Evolutionary conservation across 2,888 invertebrate genomes (phyloP).

Genomic region (Gastrophysa polygoni): DNA sequence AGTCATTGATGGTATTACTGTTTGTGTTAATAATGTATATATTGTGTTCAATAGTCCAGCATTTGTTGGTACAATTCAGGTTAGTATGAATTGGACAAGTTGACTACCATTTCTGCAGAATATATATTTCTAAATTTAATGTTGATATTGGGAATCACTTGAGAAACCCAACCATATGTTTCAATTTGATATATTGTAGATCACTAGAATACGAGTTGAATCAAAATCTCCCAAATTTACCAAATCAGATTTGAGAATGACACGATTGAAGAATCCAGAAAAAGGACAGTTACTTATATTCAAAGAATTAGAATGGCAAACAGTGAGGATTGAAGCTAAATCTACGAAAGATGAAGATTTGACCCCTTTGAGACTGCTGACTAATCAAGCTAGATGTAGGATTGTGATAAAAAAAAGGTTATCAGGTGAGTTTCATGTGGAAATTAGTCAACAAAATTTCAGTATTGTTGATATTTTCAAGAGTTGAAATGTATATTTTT

Average conservation of each 20-base stretch:
- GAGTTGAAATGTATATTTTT: too few relatives aligned
- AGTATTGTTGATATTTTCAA: too few relatives aligned
- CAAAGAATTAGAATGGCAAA: slow-evolving; percentile 98
- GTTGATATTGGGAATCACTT: too few relatives aligned
- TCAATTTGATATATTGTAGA: too few relatives aligned
- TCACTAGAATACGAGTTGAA: slow-evolving; percentile 91
- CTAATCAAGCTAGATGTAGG: slow-evolving; percentile 92
- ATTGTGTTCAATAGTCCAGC: slow-evolving; percentile 93
- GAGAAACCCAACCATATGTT: too few relatives aligned
- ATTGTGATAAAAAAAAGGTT: slow-evolving; percentile 95
- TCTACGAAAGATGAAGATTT: slow-evolving; percentile 77
- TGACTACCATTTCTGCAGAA: too few relatives aligned
- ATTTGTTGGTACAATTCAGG: slow-evolving; percentile 95
- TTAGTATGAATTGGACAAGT: slow-evolving; percentile 53
- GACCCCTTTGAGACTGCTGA: slow-evolving; percentile 88
- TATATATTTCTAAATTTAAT: too few relatives aligned
- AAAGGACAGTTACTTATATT: slow-evolving; percentile 92
- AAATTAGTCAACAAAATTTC: too few relatives aligned
- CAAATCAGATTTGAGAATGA: slow-evolving; percentile 84
- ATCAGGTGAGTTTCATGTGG: slow-evolving; percentile 64
- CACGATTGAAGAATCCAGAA: slow-evolving; percentile 88
- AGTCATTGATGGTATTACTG: slow-evolving; percentile 97
- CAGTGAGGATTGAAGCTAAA: slow-evolving; percentile 92
- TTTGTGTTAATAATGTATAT: slow-evolving; percentile 93
- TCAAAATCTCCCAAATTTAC: slow-evolving; percentile 93